These are phyloP conservation scores for Cetonia aurata DNA, from an alignment of 2,888 invertebrate species.

Conservation along the genomic window DNA sequence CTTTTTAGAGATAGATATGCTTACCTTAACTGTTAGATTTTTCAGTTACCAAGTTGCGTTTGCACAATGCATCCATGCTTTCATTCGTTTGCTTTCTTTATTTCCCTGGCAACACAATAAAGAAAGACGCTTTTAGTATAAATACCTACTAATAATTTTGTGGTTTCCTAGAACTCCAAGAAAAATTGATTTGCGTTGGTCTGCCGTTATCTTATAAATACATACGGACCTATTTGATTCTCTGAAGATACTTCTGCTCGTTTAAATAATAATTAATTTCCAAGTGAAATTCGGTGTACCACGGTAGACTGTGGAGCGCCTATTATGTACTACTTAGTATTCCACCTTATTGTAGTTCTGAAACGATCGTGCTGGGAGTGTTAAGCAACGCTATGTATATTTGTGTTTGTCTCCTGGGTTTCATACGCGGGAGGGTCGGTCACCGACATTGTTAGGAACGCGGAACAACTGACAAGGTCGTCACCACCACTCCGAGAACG, in stretches of 20 bases:
- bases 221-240: conserved; percentile 1
- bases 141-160: too few species aligned
- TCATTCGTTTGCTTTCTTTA: too few species aligned
- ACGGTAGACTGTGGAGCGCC: conserved; percentile 18
- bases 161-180: too few species aligned
- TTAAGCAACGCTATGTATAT: conserved; percentile 34
- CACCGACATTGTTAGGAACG: conserved; percentile 59
- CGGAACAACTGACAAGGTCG: conserved; percentile 55
- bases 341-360: conserved; percentile 44
- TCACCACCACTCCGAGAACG: background rate
- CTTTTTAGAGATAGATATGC: too few species aligned
- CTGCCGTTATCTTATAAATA: too few species aligned
- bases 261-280: conserved; percentile 26
- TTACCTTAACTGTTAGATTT: too few species aligned
- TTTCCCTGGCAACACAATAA: too few species aligned
- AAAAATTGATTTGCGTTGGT: too few species aligned
- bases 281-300: conserved; percentile 30
- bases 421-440: conserved; percentile 54
- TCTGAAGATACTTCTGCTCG: background rate
- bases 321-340: conserved; percentile 39
- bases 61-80: too few species aligned
- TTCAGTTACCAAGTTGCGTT: too few species aligned
- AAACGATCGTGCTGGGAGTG: conserved; percentile 44
- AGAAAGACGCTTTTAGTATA: too few species aligned
- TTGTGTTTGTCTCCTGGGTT: conserved; percentile 4